Base-by-base conservation (phyloP, 2,797 vertebrate genomes). In the Lepus oiostolus region DNA sequence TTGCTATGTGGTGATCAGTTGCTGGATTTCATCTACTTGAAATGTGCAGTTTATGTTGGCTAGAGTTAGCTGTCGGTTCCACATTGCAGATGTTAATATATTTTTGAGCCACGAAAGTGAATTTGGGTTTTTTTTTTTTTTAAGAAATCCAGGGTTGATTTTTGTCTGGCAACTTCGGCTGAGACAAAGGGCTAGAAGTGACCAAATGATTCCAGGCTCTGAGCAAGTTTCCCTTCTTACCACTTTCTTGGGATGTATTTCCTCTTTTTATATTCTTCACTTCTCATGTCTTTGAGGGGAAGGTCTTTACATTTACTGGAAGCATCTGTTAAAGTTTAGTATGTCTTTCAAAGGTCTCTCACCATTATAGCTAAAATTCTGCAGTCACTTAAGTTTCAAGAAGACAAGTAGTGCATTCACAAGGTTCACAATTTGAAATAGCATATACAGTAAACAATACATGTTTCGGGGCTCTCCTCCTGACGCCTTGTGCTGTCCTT, bases 21-120 rank as follows among this genome's bases (percentile, higher is more conserved):
- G 30, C 47, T 42, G 54, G 76, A 58, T 85, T 95, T 92, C 42
- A 54, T 81, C 84, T 38, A 4, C 79, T 85, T 54, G 91, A 94
- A 94, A 93, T 4, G 24, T 50, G 68, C 0, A 0, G 24, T 26
- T 94, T 65, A 19, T 2, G 0, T 68, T 81, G 47, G 85, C 91
- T 77, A 68, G 88, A 79, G 79, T 87, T 80, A 84, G 38, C 62
- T 83, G 28, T 75, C 90, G 89, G 12, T 93, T 95, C 91, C 94
- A 52, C 12, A 2, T 67, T 86, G 93, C 47, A 75, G 50, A 94
- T 84, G 32, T 60, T 87, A 88, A 87, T 80, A 68, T 42, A 28
- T 77, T 87, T 95, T 84, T 88, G 63, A 96, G 83, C 38, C 65
- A 79, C 93, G 85, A 96, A 96, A 96, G 88, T 92, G 75, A 90